Evolutionary conservation across 2,888 invertebrate genomes (phyloP).

Genomic region (Parasteatoda lunata): DNA sequence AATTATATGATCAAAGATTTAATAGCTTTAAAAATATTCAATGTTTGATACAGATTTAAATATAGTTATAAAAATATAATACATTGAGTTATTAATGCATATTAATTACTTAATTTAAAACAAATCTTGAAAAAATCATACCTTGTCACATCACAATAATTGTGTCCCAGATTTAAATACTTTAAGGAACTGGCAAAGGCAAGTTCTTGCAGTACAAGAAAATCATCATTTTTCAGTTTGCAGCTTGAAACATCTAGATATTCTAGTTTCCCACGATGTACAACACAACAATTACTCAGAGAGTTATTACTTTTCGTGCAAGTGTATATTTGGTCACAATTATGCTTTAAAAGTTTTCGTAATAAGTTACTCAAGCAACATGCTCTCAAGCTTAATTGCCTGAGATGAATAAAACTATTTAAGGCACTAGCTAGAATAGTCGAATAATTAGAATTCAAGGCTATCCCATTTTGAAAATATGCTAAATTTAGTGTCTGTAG

Average conservation of each 20-base stretch:
- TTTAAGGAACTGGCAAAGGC: neutral
- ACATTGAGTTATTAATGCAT: neutral
- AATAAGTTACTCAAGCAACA: neutral
- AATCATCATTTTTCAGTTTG: neutral
- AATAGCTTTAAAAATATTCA: no score
- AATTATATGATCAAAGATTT: no score
- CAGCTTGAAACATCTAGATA: neutral
- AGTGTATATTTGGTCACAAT: neutral
- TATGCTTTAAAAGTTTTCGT: neutral
- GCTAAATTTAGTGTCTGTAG: conserved; percentile 2
- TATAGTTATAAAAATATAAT: neutral
- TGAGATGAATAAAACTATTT: neutral
- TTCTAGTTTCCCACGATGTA: neutral
- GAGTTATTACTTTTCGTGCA: neutral
- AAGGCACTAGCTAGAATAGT: neutral
- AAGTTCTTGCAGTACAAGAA: neutral
- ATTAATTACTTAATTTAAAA: neutral
- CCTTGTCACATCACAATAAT: neutral
- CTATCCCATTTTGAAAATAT: neutral
- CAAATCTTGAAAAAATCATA: neutral
- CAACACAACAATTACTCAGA: neutral
- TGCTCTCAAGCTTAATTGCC: neutral
- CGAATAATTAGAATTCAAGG: neutral
- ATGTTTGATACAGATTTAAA: neutral
- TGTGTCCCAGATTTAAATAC: neutral